These are phyloP conservation scores for Riparia riparia DNA, from an alignment of 2,113 vertebrate species.

Conservation along the genomic window DNA sequence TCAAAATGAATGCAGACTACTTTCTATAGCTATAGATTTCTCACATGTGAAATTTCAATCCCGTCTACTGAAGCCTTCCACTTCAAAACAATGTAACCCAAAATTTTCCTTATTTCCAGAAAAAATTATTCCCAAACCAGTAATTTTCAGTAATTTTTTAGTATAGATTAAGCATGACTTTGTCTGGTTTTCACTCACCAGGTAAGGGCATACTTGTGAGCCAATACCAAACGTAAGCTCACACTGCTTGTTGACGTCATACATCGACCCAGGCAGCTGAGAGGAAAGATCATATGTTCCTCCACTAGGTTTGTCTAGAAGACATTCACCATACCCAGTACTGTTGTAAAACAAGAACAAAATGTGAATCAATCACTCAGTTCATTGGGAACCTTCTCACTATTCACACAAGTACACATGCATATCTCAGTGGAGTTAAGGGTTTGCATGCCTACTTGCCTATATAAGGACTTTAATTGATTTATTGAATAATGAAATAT, in stretches of 20 bases:
- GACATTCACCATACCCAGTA: constrained; percentile 95
- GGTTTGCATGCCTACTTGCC: background rate
- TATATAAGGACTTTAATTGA: background rate
- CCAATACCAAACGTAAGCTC: constrained; percentile 94
- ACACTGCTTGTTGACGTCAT: constrained; percentile 93
- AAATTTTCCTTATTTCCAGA: background rate
- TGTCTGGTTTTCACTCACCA: constrained; percentile 80
- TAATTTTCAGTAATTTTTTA: background rate
- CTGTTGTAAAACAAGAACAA: constrained; percentile 70
- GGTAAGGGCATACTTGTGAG: constrained; percentile 93
- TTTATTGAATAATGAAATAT: background rate
- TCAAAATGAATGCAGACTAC: background rate
- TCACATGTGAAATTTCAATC: background rate
- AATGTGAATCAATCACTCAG: background rate
- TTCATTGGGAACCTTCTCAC: background rate
- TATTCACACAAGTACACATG: background rate
- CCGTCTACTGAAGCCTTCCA: background rate
- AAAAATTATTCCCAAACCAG: background rate
- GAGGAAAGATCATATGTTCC: constrained; percentile 85
- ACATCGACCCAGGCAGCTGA: constrained; percentile 89
- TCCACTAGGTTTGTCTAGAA: constrained; percentile 90
- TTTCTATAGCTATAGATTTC: background rate
- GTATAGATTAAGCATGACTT: background rate
- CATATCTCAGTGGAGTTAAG: background rate
- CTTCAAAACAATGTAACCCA: background rate